A percentile compares a stretch with the other conserved stretches of the same genome.
Conservation (phyloP, 2,888 invertebrate genomes). For the Lacanobia wlatinum region DNA sequence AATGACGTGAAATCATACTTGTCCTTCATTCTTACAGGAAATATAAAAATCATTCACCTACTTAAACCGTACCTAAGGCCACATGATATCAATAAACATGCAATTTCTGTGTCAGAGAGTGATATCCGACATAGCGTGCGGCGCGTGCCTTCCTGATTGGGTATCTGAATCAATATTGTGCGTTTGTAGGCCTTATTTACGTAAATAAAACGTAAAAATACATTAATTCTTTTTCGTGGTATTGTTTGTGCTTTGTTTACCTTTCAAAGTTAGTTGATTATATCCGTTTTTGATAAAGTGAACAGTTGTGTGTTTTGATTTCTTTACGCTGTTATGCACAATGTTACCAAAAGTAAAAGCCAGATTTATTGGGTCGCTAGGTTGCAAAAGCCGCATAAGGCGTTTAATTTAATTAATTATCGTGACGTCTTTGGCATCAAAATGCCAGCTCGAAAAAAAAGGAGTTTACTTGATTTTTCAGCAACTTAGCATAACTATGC, state of each 20-base stretch:
- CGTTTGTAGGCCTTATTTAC: slow-evolving; percentile 31
- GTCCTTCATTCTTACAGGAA: slow-evolving; percentile 28
- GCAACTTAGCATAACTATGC: too few species aligned
- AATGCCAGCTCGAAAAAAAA: too few species aligned
- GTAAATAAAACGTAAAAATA: slow-evolving; percentile 4
- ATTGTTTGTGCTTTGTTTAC: slow-evolving; percentile 27
- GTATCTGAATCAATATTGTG: slow-evolving; percentile 47
- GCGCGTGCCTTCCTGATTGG: slow-evolving; percentile 19
- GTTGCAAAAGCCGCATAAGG: too few species aligned
- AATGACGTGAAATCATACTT: neutral
- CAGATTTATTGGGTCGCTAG: too few species aligned
- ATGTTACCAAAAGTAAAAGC: too few species aligned
- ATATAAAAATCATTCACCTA: slow-evolving; percentile 29
- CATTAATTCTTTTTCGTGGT: slow-evolving; percentile 12
- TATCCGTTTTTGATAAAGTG: too few species aligned
- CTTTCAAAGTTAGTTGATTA: too few species aligned
- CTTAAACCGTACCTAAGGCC: slow-evolving; percentile 20
- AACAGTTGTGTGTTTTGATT: too few species aligned
- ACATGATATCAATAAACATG: slow-evolving; percentile 59
- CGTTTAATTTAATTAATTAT: too few species aligned
- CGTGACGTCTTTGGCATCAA: too few species aligned
- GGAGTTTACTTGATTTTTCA: too few species aligned
- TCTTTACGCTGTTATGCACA: too few species aligned
- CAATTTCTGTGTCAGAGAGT: slow-evolving; percentile 53
- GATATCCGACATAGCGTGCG: slow-evolving; percentile 59